A percentile compares a stretch with the other conserved stretches of the same genome.
Evolutionary conservation across 2,888 invertebrate species (phyloP).

Genomic region (Cerastis rubricosa): DNA sequence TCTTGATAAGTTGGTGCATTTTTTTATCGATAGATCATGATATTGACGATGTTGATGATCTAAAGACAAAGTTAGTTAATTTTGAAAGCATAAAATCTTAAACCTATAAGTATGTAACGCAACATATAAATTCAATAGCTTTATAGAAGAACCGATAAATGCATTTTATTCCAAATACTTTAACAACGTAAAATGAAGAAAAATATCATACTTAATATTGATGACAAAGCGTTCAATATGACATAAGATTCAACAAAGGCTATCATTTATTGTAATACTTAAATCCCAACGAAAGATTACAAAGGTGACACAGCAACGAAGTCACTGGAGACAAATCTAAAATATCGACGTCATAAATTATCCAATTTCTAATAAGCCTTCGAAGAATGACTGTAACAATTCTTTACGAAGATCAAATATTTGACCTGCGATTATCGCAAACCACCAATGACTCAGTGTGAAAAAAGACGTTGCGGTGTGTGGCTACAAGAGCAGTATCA

Average conservation of each 20-base stretch:
- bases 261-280: constrained; percentile 58
- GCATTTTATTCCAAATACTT: constrained; percentile 1
- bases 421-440: constrained; percentile 61
- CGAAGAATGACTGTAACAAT: constrained; percentile 58
- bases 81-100: background rate
- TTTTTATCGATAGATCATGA: background rate
- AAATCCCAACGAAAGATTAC: constrained; percentile 55
- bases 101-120: background rate
- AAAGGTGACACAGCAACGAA: constrained; percentile 60
- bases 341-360: constrained; percentile 57
- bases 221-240: constrained; percentile 53
- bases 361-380: constrained; percentile 61
- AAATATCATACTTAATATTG: constrained; percentile 31
- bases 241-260: constrained; percentile 58
- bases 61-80: background rate
- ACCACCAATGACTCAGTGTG: constrained; percentile 64
- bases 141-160: background rate
- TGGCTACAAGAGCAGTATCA: constrained; percentile 74
- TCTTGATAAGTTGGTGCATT: background rate
- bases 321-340: constrained; percentile 48
- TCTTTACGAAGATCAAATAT: constrained; percentile 66
- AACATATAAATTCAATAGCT: background rate
- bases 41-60: background rate
- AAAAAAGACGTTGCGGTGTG: constrained; percentile 63
- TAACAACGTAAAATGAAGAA: constrained; percentile 9